These are phyloP conservation scores for Heptranchias perlo DNA, from an alignment of 2,113 vertebrate species.

Conservation along the genomic window DNA sequence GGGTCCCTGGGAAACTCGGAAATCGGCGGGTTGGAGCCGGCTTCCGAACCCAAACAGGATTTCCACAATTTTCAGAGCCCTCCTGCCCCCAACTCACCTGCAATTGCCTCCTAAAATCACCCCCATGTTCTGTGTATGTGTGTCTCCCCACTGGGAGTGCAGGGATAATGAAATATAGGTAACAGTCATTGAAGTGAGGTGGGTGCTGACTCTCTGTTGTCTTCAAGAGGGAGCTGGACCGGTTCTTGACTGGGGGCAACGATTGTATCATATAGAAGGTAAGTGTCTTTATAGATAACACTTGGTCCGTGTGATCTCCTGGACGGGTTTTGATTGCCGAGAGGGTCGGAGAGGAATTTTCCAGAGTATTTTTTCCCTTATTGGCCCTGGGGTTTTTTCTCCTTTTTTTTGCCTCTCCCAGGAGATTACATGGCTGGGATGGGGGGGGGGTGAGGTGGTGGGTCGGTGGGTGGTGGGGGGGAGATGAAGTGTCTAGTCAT, in stretches of 20 bases:
- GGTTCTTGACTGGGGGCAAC: not conserved
- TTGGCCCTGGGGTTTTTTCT: not conserved
- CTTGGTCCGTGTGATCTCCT: not conserved
- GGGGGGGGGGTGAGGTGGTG: too few species aligned
- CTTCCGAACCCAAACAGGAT: too few species aligned
- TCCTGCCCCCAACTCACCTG: too few species aligned
- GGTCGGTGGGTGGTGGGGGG: not conserved
- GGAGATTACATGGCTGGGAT: not conserved
- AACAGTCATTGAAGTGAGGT: not conserved
- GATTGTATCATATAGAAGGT: not conserved
- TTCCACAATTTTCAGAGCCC: too few species aligned
- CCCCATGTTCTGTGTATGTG: too few species aligned
- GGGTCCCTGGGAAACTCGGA: too few species aligned
- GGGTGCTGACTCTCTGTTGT: not conserved
- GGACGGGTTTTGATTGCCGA: not conserved
- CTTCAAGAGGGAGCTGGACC: not conserved
- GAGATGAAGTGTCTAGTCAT: not conserved
- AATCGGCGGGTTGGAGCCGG: too few species aligned
- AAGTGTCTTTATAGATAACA: not conserved
- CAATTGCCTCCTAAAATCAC: too few species aligned
- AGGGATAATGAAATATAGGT: too few species aligned
- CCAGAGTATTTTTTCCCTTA: not conserved
- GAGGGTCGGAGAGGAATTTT: not conserved
- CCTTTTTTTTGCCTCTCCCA: not conserved
- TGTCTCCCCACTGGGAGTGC: too few species aligned